Conservation (phyloP, 2,888 invertebrate genomes). For the Saturnia pavonia region DNA sequence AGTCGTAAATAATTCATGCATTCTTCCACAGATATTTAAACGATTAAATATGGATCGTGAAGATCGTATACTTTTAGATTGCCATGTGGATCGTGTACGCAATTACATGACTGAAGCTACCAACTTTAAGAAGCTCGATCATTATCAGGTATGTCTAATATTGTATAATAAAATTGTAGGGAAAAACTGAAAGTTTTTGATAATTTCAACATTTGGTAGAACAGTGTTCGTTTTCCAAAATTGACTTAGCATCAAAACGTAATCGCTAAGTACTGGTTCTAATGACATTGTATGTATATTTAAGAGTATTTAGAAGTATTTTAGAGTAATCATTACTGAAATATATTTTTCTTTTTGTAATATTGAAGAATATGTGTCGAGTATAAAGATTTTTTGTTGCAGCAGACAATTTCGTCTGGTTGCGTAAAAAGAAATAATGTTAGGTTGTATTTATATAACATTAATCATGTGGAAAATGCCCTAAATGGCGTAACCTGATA, state of each 20-base stretch:
- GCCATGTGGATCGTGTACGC: conserved; percentile 58
- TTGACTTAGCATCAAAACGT: background rate
- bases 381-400: background rate
- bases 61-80: conserved; percentile 65
- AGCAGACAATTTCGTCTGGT: background rate
- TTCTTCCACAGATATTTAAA: conserved; percentile 62
- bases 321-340: background rate
- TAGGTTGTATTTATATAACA: too few species aligned
- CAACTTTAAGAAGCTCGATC: conserved; percentile 54
- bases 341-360: background rate
- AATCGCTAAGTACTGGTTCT: background rate
- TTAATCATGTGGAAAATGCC: too few species aligned
- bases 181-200: background rate
- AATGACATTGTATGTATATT: background rate
- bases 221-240: background rate
- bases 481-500: too few species aligned
- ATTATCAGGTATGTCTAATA: conserved; percentile 61
- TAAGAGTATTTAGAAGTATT: background rate
- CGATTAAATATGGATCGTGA: conserved; percentile 53
- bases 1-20: background rate
- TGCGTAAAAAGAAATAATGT: too few species aligned
- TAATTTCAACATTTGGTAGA: background rate
- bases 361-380: background rate
- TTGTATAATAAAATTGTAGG: background rate
- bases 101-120: conserved; percentile 60